Evolutionary conservation across 2,113 vertebrate genomes (phyloP), one percentile per base, ranked within the genome.

Genomic region (Nettapus auritus): DNA sequence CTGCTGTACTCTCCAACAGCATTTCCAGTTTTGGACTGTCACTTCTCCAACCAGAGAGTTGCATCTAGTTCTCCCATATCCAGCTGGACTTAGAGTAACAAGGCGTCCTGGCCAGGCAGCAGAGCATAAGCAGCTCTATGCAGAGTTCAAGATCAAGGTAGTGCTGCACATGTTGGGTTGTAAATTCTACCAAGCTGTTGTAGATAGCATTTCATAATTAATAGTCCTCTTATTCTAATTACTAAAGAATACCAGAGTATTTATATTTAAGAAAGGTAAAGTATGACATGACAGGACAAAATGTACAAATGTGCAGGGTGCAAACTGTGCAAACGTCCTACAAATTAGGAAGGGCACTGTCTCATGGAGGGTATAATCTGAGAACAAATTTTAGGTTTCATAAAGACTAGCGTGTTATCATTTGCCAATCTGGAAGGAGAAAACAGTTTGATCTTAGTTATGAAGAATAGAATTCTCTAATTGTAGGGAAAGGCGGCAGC

Each of bases 231-330:
- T n/a, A 34, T 38, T 63, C 44, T 38, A 13, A 48, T 48, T 48
- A 48, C 15, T 50, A 46, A 74, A 34, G 23, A 40, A 23, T 26
- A 63, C 18, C 52, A 59, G 34, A 29, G 11, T 36, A 8, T 74
- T 74, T 73, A 7, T 34, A 6, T 64, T 83, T 91, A 28, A 2
- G 1, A 66, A 71, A 50, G 11, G 46, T 33, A 62, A 44, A 83
- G 38, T 0, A 0, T 23, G 52, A 17, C 9, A 3, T 33, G 60
- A 13, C 4, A 6, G 67, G 60, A 46, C 56, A 87, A 18, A 63
- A 55, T 55, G 5, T 48, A 48, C 46, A 48, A 48, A 22, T 11
- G 20, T 48, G 7, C 62, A 46, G 56, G 13, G 25, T 31, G 16
- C 8, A 60, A 31, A 13, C n/a, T 79, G 18, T 38, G 34, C 56